phyloP scores from a whole-genome alignment of 2,888 invertebrate species.

The Ormyrus pomaceus region DNA sequence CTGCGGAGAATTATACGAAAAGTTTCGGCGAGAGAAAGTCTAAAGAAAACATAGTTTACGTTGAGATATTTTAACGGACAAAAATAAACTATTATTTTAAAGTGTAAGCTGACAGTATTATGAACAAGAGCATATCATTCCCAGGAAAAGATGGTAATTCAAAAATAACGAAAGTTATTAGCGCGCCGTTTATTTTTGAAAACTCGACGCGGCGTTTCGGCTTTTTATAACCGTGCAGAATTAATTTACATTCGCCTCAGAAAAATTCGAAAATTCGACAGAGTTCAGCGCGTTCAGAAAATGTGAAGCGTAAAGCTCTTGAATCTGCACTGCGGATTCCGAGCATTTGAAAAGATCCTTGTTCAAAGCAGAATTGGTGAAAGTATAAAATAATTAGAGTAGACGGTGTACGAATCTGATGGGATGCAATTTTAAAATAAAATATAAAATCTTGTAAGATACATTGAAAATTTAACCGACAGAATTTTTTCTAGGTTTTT shows the following conservation, averaged over 20 bases:
- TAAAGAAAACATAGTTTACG: too few species aligned
- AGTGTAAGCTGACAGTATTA: too few species aligned
- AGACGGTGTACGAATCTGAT: too few species aligned
- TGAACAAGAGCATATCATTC: too few species aligned
- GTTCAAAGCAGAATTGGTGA: background rate
- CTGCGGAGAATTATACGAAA: too few species aligned
- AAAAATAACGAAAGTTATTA: background rate
- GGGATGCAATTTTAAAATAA: too few species aligned
- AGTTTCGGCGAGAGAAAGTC: too few species aligned
- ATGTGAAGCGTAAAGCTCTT: background rate
- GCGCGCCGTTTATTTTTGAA: background rate
- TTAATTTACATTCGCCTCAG: constrained; percentile 1
- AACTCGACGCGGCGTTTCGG: background rate
- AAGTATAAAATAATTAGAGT: background rate
- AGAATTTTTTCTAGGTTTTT: background rate
- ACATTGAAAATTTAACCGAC: too few species aligned
- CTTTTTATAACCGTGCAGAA: background rate
- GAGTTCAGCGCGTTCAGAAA: background rate
- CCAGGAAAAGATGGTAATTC: background rate
- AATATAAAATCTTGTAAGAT: too few species aligned
- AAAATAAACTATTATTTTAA: too few species aligned
- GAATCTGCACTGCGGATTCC: background rate
- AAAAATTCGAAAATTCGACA: constrained; percentile 20
- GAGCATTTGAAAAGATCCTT: background rate
- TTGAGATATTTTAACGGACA: too few species aligned